Base-by-base conservation (phyloP, 1,140 invertebrate genomes). In the Zaprionus nigranus region DNA sequence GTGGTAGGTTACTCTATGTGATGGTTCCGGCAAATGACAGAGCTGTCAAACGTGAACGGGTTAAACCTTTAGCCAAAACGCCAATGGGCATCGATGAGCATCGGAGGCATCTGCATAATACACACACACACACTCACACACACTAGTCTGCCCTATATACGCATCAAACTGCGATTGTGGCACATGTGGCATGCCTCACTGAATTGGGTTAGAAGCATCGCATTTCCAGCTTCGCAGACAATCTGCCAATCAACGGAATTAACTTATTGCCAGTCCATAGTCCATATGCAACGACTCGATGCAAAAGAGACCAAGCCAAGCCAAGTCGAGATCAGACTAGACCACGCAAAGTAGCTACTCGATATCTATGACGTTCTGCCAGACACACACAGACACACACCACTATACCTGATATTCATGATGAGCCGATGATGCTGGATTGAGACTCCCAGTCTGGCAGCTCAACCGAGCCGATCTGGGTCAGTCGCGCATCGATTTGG, bases 171-270 rank as follows among this genome's bases (percentile, higher is more conserved):
- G 49, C 26, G 13, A n/a, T 54, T 26, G 53, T 63, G 58, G 1
- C 34, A 28, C 68, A 67, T 54, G 68, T 46, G 24, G 36, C 34
- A 63, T 69, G 53, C 58, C 70, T 61, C 78, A 86, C 53, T 58
- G 56, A 86, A 86, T 87, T 87, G 82, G 82, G 82, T 86, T 86
- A 86, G 75, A 82, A 70, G 82, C 83, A 87, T 86, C 82, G 58
- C 79, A 70, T 86, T 87, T 78, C 82, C 62, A 78, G 80, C 40
- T 56, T 54, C 64, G 26, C 72, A 85, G 70, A 73, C 71, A 74
- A 74, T 74, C 71, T 74, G 72, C 59, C 72, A 75, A 62, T 75
- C 65, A 75, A 59, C 74, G 79, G 79, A 59, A 79, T 81, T 82
- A 70, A 85, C 79, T 81, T 66, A 83, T 83, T 71, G 78, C 71